phyloP scores from a whole-genome alignment of 2,888 invertebrate genomes.

The Phlogophora meticulosa region DNA sequence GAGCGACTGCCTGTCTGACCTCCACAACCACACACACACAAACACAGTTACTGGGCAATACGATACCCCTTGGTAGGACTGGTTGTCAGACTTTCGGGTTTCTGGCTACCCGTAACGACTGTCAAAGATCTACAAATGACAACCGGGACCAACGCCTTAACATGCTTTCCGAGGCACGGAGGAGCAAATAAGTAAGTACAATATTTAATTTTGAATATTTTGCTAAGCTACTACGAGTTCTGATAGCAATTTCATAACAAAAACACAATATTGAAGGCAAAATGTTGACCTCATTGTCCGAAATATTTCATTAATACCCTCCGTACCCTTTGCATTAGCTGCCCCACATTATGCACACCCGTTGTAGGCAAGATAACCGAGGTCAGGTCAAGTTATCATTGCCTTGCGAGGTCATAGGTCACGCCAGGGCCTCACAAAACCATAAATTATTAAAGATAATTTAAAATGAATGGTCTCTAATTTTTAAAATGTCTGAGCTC shows the following conservation, averaged over 20 bases:
- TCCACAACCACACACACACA: no score
- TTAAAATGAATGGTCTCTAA: slow-evolving; percentile 32
- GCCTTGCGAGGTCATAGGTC: slow-evolving; percentile 35
- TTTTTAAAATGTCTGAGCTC: slow-evolving; percentile 11
- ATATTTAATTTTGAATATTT: no score
- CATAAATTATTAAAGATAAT: slow-evolving; percentile 13
- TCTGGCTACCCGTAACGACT: no score
- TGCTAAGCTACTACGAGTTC: no score
- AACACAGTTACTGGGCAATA: no score
- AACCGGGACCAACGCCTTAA: no score
- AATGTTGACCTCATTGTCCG: slow-evolving; percentile 41
- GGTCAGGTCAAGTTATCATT: slow-evolving; percentile 55
- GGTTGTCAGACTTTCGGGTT: no score
- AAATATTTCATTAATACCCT: slow-evolving; percentile 52
- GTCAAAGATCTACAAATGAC: no score
- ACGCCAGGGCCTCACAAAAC: slow-evolving; percentile 5
- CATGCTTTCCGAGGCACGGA: no score
- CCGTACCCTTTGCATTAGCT: slow-evolving; percentile 50
- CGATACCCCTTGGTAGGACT: no score
- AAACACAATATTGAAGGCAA: slow-evolving; percentile 19
- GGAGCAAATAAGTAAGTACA: no score
- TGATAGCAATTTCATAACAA: slow-evolving; percentile 8
- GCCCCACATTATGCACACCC: slow-evolving; percentile 44
- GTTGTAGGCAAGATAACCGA: slow-evolving; percentile 47
- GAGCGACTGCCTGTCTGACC: no score